Evolutionary conservation across 1,140 invertebrate genomes (phyloP).

Genomic region (Vollenhovia emeryi): DNA sequence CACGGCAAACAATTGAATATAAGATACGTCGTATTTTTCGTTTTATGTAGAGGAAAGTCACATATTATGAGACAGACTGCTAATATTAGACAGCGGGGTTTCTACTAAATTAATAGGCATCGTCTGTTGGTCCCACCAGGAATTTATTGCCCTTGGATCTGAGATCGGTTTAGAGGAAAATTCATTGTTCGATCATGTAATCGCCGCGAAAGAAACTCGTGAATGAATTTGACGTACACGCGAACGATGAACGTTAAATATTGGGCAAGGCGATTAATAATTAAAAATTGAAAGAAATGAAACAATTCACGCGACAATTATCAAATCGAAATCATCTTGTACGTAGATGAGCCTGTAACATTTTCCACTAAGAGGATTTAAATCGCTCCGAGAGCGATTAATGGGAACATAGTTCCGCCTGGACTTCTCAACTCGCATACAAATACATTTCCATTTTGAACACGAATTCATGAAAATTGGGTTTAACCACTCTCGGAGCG

Average conservation of each 20-base stretch:
- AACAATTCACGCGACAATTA: conserved; percentile 1
- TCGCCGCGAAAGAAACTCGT: too few relatives aligned
- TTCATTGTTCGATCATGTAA: too few relatives aligned
- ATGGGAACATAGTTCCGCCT: conserved; percentile 7
- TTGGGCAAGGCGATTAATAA: background rate
- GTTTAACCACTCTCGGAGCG: conserved; percentile 9
- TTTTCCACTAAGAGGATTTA: conserved; percentile 29
- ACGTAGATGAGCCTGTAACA: background rate
- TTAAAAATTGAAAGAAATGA: background rate
- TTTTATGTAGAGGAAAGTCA: too few relatives aligned
- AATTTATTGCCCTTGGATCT: too few relatives aligned
- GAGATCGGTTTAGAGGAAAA: too few relatives aligned
- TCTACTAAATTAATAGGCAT: too few relatives aligned
- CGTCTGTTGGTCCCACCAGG: too few relatives aligned
- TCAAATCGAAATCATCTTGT: background rate
- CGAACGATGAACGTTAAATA: too few relatives aligned
- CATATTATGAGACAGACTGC: too few relatives aligned
- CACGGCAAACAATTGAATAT: background rate
- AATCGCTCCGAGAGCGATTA: conserved; percentile 22
- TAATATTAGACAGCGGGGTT: too few relatives aligned
- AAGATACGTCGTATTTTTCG: background rate
- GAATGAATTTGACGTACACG: too few relatives aligned
- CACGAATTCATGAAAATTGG: conserved; percentile 15
- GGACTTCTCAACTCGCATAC: conserved; percentile 3
- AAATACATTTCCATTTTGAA: conserved; percentile 32